phyloP scores from a whole-genome alignment of 2,888 invertebrate species.

The Ditula angustiorana region DNA sequence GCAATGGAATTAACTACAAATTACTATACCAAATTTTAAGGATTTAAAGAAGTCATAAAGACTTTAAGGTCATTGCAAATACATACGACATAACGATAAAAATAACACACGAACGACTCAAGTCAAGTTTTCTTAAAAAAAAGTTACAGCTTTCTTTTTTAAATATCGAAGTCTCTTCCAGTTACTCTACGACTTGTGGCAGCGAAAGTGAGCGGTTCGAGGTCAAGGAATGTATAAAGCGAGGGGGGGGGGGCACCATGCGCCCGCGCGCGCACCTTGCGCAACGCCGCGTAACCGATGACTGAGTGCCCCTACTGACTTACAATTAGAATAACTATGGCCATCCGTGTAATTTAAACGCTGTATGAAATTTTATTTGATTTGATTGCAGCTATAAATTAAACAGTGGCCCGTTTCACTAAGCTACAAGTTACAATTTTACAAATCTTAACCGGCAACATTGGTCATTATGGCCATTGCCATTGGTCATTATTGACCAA shows the following conservation, averaged over 20 bases:
- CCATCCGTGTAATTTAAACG: background rate
- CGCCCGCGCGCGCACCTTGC: conserved; percentile 59
- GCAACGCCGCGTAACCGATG: conserved; percentile 56
- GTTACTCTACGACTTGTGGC: conserved; percentile 9
- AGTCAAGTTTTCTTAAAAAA: background rate
- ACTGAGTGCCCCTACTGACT: conserved; percentile 31
- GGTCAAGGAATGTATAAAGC: conserved; percentile 47
- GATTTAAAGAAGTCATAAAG: no score
- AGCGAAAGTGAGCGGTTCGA: conserved; percentile 37
- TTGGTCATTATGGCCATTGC: no score
- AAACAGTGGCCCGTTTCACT: no score
- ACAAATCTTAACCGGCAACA: no score
- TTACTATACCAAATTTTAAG: no score
- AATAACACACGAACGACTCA: background rate
- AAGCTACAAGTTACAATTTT: no score
- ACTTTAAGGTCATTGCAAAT: no score
- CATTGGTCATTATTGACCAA: no score
- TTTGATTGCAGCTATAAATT: background rate
- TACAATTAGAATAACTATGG: background rate
- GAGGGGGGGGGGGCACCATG: conserved; percentile 24
- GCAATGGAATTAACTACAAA: no score
- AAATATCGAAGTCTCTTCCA: conserved; percentile 14
- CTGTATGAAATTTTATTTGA: background rate
- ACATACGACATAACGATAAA: no score
- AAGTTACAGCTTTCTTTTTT: no score